Base-by-base conservation (phyloP, 1,140 invertebrate genomes). In the Drosophila subobscura region DNA sequence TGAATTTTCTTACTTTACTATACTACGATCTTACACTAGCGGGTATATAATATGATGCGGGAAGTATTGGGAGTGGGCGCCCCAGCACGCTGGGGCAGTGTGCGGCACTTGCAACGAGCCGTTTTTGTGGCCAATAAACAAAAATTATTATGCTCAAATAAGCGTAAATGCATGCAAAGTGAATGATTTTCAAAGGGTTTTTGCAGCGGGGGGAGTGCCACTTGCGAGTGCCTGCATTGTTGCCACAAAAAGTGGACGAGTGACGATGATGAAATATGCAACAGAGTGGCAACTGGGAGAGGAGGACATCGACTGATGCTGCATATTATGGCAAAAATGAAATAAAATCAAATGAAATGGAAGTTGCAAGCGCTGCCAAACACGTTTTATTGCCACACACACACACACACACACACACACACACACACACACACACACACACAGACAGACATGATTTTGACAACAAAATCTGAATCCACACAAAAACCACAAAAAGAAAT, bases 111-210 rank as follows among this genome's bases (percentile, higher is more conserved):
- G 33, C 33, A 37, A 54, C 51, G 53, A 51, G 22, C 63, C 64
- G 77, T 80, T 86, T 85, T 85, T 85, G 77, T 78, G 77, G 77
- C 60, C 81, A 85, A 86, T 85, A 85, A 81, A 85, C 81, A 81
- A 68, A 86, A 85, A 85, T 85, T 77, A 85, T 85, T 85, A 76
- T 86, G 81, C 81, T 80, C 81, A 85, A 85, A 85, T 85, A 81
- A 85, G 81, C 81, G 81, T 85, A 77, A 85, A 81, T 80, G 64
- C 73, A 70, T 65, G 75, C 73, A 79, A 79, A 80, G 49, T 66
- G 77, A 10, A n/a, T 16, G 49, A 20, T 8, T 7, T 16, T 46
- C 63, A 53, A 56, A 46, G 33, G 60, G 41, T 49, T 54, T 25
- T 20, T 20, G 16, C 16, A 20, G 4, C 8, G 10, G 46, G 6